Conservation (phyloP, 2,113 vertebrate species). For the Toxotes chatareus region DNA sequence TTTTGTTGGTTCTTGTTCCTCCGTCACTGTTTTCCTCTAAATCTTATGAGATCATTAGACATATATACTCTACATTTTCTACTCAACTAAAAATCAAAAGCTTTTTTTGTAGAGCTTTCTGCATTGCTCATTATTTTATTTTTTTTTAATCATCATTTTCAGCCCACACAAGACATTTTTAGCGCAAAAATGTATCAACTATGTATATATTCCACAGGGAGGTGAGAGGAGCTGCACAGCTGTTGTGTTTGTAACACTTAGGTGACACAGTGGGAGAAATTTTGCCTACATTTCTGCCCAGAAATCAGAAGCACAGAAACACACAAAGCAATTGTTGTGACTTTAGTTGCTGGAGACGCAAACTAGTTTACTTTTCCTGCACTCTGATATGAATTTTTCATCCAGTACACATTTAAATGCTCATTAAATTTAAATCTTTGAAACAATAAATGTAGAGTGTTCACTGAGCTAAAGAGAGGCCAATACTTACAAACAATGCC, state of each 20-base stretch:
- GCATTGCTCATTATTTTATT: background rate
- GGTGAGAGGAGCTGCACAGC: background rate
- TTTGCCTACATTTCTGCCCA: too few relatives aligned
- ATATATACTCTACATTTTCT: background rate
- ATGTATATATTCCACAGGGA: background rate
- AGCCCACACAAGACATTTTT: background rate
- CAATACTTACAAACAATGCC: background rate
- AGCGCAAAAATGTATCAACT: background rate
- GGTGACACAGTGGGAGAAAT: too few relatives aligned
- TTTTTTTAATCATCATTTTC: background rate
- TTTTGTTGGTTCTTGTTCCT: constrained; percentile 33
- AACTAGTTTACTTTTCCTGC: constrained; percentile 8
- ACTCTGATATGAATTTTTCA: constrained; percentile 18
- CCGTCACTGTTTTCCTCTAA: constrained; percentile 12
- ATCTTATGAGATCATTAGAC: constrained; percentile 28
- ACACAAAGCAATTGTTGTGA: background rate
- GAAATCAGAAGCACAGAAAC: background rate
- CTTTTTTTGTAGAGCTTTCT: background rate
- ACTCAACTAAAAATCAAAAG: background rate
- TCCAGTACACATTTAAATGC: constrained; percentile 38
- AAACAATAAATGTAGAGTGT: constrained; percentile 24
- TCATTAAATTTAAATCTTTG: constrained; percentile 28
- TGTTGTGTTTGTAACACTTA: background rate
- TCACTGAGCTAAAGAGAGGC: background rate
- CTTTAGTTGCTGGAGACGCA: too few relatives aligned